Conservation (phyloP, 2,113 vertebrate genomes). For the Corydoras sp. region DNA sequence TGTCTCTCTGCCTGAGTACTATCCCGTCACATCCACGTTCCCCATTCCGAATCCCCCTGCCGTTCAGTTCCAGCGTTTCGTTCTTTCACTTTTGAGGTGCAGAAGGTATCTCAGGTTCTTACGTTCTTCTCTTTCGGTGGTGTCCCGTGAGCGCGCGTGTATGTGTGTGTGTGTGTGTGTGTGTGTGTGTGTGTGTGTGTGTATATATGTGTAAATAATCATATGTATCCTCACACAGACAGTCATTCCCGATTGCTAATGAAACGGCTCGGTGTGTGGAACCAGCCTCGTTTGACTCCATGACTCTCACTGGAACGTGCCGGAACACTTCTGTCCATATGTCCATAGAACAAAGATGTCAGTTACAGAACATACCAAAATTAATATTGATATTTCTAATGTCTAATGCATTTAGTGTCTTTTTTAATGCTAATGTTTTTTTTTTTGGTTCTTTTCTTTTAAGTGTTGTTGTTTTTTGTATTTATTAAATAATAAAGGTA, state of each 20-base stretch:
- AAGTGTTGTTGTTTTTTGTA: constrained; percentile 76
- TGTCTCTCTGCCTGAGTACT: constrained; percentile 57
- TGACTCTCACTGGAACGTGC: constrained; percentile 49
- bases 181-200: constrained; percentile 26
- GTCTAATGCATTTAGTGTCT: constrained; percentile 68
- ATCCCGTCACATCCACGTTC: constrained; percentile 55
- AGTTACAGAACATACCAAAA: constrained; percentile 74
- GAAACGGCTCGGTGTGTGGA: constrained; percentile 41
- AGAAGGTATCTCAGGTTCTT: constrained; percentile 77
- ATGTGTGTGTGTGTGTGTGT: constrained; percentile 30
- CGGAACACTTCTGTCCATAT: constrained; percentile 54
- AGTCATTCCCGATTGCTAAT: constrained; percentile 60
- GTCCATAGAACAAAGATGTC: constrained; percentile 66
- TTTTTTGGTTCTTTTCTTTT: constrained; percentile 64
- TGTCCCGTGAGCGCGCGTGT: constrained; percentile 54
- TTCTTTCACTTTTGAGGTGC: constrained; percentile 73
- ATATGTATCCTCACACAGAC: constrained; percentile 63
- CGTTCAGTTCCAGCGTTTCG: constrained; percentile 59
- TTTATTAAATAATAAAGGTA: constrained; percentile 81
- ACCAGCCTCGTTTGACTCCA: constrained; percentile 43
- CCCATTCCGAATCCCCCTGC: constrained; percentile 30
- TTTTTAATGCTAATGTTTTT: constrained; percentile 71
- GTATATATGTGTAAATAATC: constrained; percentile 67
- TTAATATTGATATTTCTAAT: constrained; percentile 70
- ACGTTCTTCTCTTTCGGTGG: constrained; percentile 63